Evolutionary conservation across 2,888 invertebrate genomes (phyloP).

Genomic region (Endomychus coccineus): DNA sequence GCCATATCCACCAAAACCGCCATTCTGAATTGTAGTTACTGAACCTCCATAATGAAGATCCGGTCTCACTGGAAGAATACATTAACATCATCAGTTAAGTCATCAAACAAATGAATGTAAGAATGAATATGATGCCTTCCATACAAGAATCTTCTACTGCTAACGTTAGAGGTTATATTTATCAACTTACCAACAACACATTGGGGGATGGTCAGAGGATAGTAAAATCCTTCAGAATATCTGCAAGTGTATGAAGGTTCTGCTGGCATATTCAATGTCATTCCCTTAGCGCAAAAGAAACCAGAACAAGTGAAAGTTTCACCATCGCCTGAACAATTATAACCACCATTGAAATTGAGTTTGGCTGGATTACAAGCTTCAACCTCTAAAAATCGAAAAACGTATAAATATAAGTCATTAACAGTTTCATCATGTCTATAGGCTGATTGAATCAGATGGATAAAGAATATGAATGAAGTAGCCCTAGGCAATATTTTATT

Average conservation of each 20-base stretch:
- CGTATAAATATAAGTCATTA: constrained; percentile 7
- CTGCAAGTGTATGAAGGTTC: constrained; percentile 58
- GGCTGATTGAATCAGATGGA: too few species aligned
- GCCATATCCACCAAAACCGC: too few species aligned
- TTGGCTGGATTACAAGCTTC: constrained; percentile 55
- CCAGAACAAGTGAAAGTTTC: constrained; percentile 54
- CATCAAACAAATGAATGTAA: too few species aligned
- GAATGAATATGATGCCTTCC: too few species aligned
- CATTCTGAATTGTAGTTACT: too few species aligned
- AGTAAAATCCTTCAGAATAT: constrained; percentile 58
- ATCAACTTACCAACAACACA: constrained; percentile 61
- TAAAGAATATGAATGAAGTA: too few species aligned
- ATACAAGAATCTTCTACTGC: too few species aligned
- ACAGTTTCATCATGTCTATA: background rate
- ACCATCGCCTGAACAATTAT: constrained; percentile 59
- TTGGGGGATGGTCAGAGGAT: constrained; percentile 64
- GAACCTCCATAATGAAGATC: too few species aligned
- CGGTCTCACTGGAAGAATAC: too few species aligned
- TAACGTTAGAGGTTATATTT: too few species aligned
- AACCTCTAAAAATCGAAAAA: constrained; percentile 44
- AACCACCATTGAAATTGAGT: constrained; percentile 68
- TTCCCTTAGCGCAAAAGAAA: constrained; percentile 59
- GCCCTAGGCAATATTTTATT: too few species aligned
- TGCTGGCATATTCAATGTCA: constrained; percentile 54
- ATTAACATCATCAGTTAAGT: too few species aligned